Evolutionary conservation across 1,140 invertebrate genomes (phyloP).

Genomic region (Drosophila repletoides): DNA sequence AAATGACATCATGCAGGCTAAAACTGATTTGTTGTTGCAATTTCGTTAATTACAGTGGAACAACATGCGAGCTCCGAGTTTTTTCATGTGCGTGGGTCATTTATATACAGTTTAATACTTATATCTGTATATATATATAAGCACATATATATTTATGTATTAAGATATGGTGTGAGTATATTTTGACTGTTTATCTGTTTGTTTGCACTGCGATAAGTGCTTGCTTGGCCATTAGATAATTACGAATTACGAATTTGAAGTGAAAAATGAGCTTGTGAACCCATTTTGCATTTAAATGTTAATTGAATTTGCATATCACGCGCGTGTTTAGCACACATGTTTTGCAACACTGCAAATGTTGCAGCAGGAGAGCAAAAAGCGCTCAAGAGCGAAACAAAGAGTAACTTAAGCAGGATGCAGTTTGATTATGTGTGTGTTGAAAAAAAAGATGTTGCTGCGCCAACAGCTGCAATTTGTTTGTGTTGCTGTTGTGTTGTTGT

Average conservation of each 20-base stretch:
- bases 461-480: conserved; percentile 21
- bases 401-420: conserved; percentile 44
- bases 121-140: neutral
- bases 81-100: conserved; percentile 41
- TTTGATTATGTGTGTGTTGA: neutral
- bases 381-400: neutral
- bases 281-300: conserved; percentile 37
- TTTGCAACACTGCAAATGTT: conserved; percentile 48
- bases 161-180: neutral
- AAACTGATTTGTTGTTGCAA: conserved; percentile 18
- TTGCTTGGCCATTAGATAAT: conserved; percentile 37
- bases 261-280: conserved; percentile 15
- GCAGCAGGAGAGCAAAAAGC: conserved; percentile 1
- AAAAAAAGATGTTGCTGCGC: conserved; percentile 31
- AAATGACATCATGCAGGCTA: conserved; percentile 59
- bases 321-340: conserved; percentile 17
- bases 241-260: conserved; percentile 24
- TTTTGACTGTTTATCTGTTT: conserved; percentile 36
- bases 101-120: neutral
- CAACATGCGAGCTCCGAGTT: conserved; percentile 21
- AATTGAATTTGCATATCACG: conserved; percentile 33
- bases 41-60: conserved; percentile 31
- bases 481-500: neutral
- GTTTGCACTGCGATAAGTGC: conserved; percentile 19
- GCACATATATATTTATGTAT: neutral